phyloP scores from a whole-genome alignment of 1,140 invertebrate genomes.

The Cotesia chilonis region DNA sequence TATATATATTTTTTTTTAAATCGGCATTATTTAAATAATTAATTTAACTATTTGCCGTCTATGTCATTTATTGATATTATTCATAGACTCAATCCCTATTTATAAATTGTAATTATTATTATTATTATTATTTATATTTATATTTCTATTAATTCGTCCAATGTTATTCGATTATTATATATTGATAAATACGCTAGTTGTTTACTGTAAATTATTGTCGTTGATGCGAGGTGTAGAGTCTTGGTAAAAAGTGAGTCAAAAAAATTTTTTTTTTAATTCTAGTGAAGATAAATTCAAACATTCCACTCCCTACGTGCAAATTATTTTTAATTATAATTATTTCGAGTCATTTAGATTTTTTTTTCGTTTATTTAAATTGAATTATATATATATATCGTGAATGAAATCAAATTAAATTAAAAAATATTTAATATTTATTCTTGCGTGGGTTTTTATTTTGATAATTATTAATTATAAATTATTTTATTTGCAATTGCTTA shows the following conservation, averaged over 20 bases:
- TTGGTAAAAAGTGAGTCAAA: neutral
- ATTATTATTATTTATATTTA: neutral
- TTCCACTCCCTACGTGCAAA: conserved; percentile 62
- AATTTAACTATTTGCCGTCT: neutral
- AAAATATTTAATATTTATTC: conserved; percentile 20
- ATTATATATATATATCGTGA: conserved; percentile 15
- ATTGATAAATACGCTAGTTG: conserved; percentile 18
- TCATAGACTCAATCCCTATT: neutral
- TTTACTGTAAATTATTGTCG: conserved; percentile 57
- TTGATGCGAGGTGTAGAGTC: conserved; percentile 41
- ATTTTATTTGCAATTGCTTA: conserved; percentile 8
- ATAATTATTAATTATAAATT: neutral
- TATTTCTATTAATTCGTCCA: conserved; percentile 22
- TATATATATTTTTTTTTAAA: conserved; percentile 23
- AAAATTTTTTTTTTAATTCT: conserved; percentile 42
- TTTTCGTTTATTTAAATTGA: conserved; percentile 5
- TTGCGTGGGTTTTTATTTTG: conserved; percentile 21
- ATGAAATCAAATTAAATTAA: conserved; percentile 12
- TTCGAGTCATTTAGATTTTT: conserved; percentile 23
- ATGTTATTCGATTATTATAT: conserved; percentile 24
- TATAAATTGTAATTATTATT: neutral
- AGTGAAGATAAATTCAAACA: conserved; percentile 59
- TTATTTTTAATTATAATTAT: conserved; percentile 53
- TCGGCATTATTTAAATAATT: conserved; percentile 15
- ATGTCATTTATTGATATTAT: conserved; percentile 10